Base-by-base conservation (phyloP, 2,888 invertebrate species). In the Phytoseiulus persimilis region DNA sequence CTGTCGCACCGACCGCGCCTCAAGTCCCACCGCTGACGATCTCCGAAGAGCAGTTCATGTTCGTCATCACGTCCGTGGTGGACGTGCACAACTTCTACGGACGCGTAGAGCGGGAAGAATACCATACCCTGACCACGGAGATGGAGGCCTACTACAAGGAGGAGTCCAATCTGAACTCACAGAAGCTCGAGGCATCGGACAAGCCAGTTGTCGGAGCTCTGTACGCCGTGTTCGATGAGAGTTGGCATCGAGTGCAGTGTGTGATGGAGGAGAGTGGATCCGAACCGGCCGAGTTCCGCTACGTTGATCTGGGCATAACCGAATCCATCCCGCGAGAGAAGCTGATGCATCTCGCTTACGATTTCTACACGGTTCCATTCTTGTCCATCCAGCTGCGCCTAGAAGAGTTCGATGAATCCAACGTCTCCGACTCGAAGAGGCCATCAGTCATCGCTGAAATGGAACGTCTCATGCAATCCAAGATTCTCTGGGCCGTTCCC, bases 81-180 rank as follows among this genome's bases (percentile, higher is more conserved):
- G 87, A 87, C 33, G 87, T 87, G 33, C 31, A 87, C 87, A 87
- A 87, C 87, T 87, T 87, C 45, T 87, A 87, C 87, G 87, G 87
- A 45, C 87, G 87, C 87, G 87, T 87, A 33, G 87, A 87, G 18
- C 87, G 87, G n/a, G 87, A 87, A 31, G 87, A 87, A n/a, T 87
- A 87, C 32, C 87, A 87, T 18, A 87, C 87, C 39, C 87, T 87
- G n/a, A 45, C 45, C n/a, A 87, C 39, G 31, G 87, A 87, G 11
- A 87, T 87, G 87, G 87, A 87, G 33, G 87, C 33, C 33, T 87
- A 87, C 33, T 87, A 87, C 33, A 87, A 87, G 33, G 32, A 39
- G 14, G 87, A 87, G 33, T 28, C 87, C 33, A 87, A 87, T 33
- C 87, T 87, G 1, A n/a, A 28, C 32, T 45, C 32, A 0, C 87